Evolutionary conservation across 2,888 invertebrate species (phyloP), one percentile per base, ranked within the genome.

Genomic region (Volucella inanis): DNA sequence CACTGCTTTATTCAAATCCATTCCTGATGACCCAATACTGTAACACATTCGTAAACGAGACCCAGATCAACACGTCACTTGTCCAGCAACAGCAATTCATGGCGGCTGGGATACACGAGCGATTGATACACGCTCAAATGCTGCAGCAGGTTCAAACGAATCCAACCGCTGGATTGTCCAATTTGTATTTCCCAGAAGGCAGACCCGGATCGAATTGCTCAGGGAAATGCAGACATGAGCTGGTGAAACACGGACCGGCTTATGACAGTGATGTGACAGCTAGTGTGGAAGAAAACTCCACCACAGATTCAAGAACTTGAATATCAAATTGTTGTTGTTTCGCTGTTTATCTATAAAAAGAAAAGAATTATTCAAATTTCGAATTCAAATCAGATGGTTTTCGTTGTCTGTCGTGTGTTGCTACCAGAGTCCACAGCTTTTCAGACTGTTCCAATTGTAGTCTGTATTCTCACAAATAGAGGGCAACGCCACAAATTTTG

Each of bases 31-130:
- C 88, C 11, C 89, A 89, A 47, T 89, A 88, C 67, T 70, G 89
- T 14, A 89, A 88, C 61, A 85, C 88, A 0, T 88, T 89, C 50
- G 87, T 88, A n/a, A 88, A 89, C 31, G 89, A 89, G 50, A 88
- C 88, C 0, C 85, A 85, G 9, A 72, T 85, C 1, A 85, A 85
- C 14, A 67, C 80, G 0, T 76, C 85, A 1, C 52, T 77, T 8
- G 70, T 77, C 38, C 85, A 76, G 11, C 85, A 81, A 31, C 88
- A 89, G 31, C 85, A 85, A 15, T 88, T 87, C 39, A 12, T 88
- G 22, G 79, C 83, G 43, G 87, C 87, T 2, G 87, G 87, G 2
- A 85, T 89, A 10, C 88, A 88, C 47, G 89, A 89, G 67, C 87
- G 89, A 11, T 61, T 89, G 14, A 70, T 88, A 8, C 89, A 88